Evolutionary conservation across 37 sponge, comb jelly and placozoan genomes (phyloP).

Genomic region (Hormiphora californensis): DNA sequence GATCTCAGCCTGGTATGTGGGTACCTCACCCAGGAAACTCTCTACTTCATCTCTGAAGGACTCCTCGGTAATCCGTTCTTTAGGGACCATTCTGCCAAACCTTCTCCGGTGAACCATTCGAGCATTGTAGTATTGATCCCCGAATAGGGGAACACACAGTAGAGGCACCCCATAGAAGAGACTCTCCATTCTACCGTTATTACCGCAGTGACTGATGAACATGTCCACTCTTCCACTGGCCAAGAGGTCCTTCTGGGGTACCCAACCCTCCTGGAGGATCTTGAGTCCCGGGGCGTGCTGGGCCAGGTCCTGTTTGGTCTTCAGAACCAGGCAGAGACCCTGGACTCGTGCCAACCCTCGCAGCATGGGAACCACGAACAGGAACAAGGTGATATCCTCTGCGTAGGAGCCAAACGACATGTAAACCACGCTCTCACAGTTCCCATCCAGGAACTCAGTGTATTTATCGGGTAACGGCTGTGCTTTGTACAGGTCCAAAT

Average conservation of each 20-base stretch:
- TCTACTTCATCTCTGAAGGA: neutral
- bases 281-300: neutral
- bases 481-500: neutral
- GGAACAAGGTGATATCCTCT: neutral
- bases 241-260: slow-evolving; percentile 17
- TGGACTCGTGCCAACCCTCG: too few relatives aligned
- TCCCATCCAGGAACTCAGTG: neutral
- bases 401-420: slow-evolving; percentile 14
- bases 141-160: slow-evolving; percentile 26
- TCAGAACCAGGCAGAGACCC: neutral
- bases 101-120: neutral
- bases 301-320: neutral
- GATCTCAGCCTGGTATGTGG: neutral
- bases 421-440: neutral
- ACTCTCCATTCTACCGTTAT: slow-evolving; percentile 32
- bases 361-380: neutral
- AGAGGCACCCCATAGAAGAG: neutral
- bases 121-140: slow-evolving; percentile 39
- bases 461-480: neutral
- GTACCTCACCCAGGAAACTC: neutral
- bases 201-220: slow-evolving; percentile 29
- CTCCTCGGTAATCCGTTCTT: neutral
- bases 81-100: neutral
- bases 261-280: neutral
- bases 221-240: neutral